Conservation (phyloP, 2,888 invertebrate species). For the Pseudococcus longispinus region DNA sequence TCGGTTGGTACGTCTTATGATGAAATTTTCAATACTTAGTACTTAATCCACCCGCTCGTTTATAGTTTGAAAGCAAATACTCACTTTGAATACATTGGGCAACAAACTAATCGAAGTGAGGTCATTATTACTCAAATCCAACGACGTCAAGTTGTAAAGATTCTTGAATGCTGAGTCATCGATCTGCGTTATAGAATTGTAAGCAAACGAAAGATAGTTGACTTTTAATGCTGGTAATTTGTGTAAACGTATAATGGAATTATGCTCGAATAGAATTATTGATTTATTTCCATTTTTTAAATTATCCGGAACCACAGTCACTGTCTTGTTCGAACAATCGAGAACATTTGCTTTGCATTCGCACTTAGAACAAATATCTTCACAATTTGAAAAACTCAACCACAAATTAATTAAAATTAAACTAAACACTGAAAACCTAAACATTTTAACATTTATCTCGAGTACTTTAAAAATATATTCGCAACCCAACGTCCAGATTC, state of each 20-base stretch:
- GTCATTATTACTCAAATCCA: conserved; percentile 76
- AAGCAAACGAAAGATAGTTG: conserved; percentile 69
- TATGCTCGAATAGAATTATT: conserved; percentile 64
- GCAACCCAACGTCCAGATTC: neutral
- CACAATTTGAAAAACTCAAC: neutral
- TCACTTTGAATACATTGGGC: conserved; percentile 75
- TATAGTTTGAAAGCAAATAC: conserved; percentile 58
- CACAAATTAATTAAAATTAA: neutral
- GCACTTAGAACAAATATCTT: conserved; percentile 17
- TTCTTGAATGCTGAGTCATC: conserved; percentile 71
- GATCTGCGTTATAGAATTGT: conserved; percentile 72
- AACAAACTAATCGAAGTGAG: conserved; percentile 69
- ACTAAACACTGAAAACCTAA: neutral
- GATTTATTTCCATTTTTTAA: conserved; percentile 31
- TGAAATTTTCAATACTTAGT: too few species aligned
- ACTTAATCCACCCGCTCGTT: neutral
- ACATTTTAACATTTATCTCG: neutral
- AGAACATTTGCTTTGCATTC: neutral
- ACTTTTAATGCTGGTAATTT: conserved; percentile 67
- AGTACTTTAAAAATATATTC: neutral
- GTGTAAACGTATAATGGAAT: conserved; percentile 65
- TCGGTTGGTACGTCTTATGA: too few species aligned
- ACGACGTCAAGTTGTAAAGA: conserved; percentile 68
- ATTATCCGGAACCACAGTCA: neutral
- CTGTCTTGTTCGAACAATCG: neutral